phyloP scores from a whole-genome alignment of 2,113 vertebrate species.

The Tautogolabrus adspersus region DNA sequence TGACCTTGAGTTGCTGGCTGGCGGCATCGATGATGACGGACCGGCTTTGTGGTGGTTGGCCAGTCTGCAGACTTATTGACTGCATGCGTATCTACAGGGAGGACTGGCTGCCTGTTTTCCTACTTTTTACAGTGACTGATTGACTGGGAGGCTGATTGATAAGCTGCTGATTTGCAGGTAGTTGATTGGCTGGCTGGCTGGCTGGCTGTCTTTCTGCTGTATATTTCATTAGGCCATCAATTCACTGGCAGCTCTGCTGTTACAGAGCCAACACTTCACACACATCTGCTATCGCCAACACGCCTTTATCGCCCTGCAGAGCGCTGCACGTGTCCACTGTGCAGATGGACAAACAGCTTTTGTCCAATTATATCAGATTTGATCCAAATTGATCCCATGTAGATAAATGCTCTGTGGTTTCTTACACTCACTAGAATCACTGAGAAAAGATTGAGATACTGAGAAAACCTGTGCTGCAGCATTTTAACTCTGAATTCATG shows the following conservation, averaged over 20 bases:
- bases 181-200: slow-evolving; percentile 2
- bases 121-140: slow-evolving; percentile 25
- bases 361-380: neutral
- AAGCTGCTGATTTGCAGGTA: slow-evolving; percentile 43
- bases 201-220: slow-evolving; percentile 8
- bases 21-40: slow-evolving; percentile 37
- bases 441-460: too few species aligned
- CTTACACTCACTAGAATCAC: too few species aligned
- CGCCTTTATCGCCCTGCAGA: slow-evolving; percentile 20
- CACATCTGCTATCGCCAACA: slow-evolving; percentile 6
- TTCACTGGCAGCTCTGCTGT: slow-evolving; percentile 14
- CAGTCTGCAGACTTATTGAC: slow-evolving; percentile 59
- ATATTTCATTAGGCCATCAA: slow-evolving; percentile 45
- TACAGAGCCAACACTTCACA: slow-evolving; percentile 20
- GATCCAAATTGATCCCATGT: neutral
- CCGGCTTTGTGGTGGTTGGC: slow-evolving; percentile 33
- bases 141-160: slow-evolving; percentile 26
- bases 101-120: slow-evolving; percentile 22
- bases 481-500: too few species aligned
- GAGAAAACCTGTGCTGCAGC: too few species aligned
- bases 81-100: slow-evolving; percentile 40
- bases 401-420: neutral
- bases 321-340: neutral
- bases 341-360: neutral
- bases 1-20: slow-evolving; percentile 75